phyloP scores from a whole-genome alignment of 2,797 vertebrate species.

The Eulemur rubriventer region DNA sequence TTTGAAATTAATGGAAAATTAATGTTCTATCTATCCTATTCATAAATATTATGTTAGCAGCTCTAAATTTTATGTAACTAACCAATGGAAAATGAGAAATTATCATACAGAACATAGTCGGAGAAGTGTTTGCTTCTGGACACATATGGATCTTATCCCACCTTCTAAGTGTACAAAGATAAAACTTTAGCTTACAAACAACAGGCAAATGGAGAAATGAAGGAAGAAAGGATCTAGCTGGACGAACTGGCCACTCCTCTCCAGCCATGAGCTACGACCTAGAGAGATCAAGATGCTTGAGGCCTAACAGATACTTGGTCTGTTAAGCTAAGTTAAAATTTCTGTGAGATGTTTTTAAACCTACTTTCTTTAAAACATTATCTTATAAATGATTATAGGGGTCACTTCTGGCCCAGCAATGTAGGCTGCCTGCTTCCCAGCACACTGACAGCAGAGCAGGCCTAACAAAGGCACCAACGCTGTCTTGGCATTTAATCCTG shows the following conservation, averaged over 20 bases:
- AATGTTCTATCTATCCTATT: neutral
- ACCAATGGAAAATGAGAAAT: neutral
- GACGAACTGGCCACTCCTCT: neutral
- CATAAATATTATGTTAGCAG: neutral
- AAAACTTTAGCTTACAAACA: neutral
- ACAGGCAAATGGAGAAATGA: neutral
- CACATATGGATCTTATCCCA: neutral
- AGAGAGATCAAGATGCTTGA: neutral
- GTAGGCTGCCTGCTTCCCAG: neutral
- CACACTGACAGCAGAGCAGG: neutral
- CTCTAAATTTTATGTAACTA: neutral
- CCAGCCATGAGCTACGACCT: neutral
- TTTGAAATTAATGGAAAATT: slow-evolving; percentile 31
- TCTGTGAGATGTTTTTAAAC: neutral
- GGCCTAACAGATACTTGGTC: neutral
- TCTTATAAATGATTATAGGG: neutral
- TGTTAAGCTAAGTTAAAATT: neutral
- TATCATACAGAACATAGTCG: neutral
- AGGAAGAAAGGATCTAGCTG: neutral
- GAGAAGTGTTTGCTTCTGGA: neutral
- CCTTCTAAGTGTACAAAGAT: neutral
- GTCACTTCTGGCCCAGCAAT: neutral
- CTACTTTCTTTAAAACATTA: neutral
- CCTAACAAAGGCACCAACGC: neutral
- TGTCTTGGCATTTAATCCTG: neutral